phyloP scores from a whole-genome alignment of 2,113 vertebrate genomes.

The Marmota monax region DNA sequence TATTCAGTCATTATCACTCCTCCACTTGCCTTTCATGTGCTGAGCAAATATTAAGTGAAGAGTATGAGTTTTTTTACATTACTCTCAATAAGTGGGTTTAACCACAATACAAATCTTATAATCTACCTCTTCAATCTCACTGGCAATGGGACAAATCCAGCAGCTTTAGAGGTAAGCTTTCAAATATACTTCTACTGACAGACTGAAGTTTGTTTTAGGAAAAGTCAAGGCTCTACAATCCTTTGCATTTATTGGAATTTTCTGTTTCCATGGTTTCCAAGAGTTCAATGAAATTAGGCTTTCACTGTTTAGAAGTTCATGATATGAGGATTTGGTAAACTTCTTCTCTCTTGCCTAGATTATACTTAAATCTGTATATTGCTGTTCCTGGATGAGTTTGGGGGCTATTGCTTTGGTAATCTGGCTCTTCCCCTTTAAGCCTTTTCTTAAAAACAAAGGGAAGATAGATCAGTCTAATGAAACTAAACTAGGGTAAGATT shows the following conservation, averaged over 20 bases:
- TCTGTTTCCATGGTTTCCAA: constrained; percentile 87
- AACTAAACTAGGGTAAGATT: neutral
- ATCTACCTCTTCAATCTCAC: constrained; percentile 79
- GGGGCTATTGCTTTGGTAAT: too few species aligned
- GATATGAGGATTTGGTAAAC: constrained; percentile 74
- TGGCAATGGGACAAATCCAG: constrained; percentile 83
- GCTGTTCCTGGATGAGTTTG: neutral
- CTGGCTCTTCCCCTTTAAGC: neutral
- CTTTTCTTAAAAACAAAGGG: neutral
- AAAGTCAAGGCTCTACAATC: constrained; percentile 75
- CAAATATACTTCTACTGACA: constrained; percentile 75
- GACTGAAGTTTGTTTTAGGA: constrained; percentile 80
- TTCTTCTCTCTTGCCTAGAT: constrained; percentile 52
- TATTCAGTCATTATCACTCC: constrained; percentile 47
- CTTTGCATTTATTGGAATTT: constrained; percentile 78
- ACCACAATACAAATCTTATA: constrained; percentile 83
- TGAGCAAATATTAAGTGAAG: constrained; percentile 70
- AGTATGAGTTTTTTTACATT: constrained; percentile 64
- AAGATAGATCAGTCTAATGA: neutral
- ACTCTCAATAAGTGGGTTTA: constrained; percentile 80
- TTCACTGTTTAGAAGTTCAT: constrained; percentile 76
- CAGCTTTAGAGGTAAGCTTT: constrained; percentile 84
- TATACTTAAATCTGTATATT: constrained; percentile 6
- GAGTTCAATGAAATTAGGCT: constrained; percentile 82
- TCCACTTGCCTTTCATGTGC: constrained; percentile 42